A percentile compares a stretch with the other conserved stretches of the same genome.
These are phyloP conservation scores for Eristalis intricaria DNA, from an alignment of 2,888 invertebrate species.

Conservation along the genomic window DNA sequence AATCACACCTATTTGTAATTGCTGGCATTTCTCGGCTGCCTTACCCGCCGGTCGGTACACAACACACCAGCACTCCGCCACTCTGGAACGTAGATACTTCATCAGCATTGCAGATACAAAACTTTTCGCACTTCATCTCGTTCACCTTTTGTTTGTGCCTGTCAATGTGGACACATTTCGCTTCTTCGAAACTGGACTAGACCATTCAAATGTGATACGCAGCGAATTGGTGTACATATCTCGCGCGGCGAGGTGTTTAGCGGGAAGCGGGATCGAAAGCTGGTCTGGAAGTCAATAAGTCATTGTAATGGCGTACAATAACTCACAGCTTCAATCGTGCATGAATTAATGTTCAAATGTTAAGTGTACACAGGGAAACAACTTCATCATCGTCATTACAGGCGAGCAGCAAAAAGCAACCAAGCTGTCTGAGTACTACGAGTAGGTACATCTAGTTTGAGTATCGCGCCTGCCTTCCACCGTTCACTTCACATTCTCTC, in stretches of 20 bases:
- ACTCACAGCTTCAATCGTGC: slow-evolving; percentile 69
- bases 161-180: slow-evolving; percentile 43
- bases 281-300: slow-evolving; percentile 62
- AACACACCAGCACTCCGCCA: background rate
- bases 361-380: slow-evolving; percentile 68
- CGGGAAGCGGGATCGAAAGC: background rate
- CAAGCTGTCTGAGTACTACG: slow-evolving; percentile 16
- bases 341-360: slow-evolving; percentile 70
- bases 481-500: background rate
- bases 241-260: background rate
- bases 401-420: background rate
- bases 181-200: slow-evolving; percentile 50
- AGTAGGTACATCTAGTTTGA: slow-evolving; percentile 20
- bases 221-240: background rate
- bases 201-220: slow-evolving; percentile 20
- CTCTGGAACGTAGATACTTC: slow-evolving; percentile 23
- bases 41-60: slow-evolving; percentile 11
- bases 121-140: background rate
- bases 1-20: slow-evolving; percentile 68
- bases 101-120: slow-evolving; percentile 3
- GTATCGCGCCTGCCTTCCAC: background rate
- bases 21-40: slow-evolving; percentile 57
- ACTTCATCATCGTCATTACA: slow-evolving; percentile 67
- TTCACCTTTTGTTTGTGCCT: slow-evolving; percentile 8
- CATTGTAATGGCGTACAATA: slow-evolving; percentile 66